phyloP scores from a whole-genome alignment of 2,113 vertebrate species.

The Silurus asotus region DNA sequence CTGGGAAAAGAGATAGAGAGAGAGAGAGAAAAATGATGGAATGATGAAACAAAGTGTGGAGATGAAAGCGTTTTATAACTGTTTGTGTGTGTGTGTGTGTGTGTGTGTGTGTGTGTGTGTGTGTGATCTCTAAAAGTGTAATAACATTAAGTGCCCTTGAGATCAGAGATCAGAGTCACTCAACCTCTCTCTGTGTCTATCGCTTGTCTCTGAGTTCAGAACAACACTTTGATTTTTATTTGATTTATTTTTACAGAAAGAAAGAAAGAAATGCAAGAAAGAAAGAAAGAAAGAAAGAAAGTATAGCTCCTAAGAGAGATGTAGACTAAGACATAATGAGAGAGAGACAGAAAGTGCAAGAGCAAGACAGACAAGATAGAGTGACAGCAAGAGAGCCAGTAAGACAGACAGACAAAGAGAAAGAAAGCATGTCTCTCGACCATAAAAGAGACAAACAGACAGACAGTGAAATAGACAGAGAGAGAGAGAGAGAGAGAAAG shows the following conservation, averaged over 20 bases:
- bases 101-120: conserved; percentile 18
- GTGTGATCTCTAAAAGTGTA: not conserved
- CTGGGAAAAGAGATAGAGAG: not conserved
- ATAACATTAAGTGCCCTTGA: conserved; percentile 25
- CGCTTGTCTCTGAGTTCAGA: not conserved
- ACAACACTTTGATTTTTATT: not conserved
- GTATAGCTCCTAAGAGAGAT: too few species aligned
- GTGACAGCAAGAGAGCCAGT: too few species aligned
- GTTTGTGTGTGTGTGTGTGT: conserved; percentile 7
- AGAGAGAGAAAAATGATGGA: not conserved
- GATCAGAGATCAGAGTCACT: conserved; percentile 7
- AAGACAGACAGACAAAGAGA: too few species aligned
- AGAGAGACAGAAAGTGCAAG: too few species aligned
- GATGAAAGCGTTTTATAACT: not conserved
- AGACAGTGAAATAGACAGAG: not conserved
- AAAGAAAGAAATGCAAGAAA: not conserved
- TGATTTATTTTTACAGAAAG: not conserved
- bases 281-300: not conserved
- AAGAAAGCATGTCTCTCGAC: not conserved
- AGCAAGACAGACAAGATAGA: not conserved
- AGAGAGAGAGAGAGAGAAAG: not conserved
- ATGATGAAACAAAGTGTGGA: not conserved
- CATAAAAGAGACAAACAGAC: too few species aligned
- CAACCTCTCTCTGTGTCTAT: conserved; percentile 13
- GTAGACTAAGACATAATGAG: too few species aligned